Percentiles rank a stretch among this genome's conserved stretches.
Conservation (phyloP, 2,888 invertebrate species). For the Cryptophagus acutangulus region DNA sequence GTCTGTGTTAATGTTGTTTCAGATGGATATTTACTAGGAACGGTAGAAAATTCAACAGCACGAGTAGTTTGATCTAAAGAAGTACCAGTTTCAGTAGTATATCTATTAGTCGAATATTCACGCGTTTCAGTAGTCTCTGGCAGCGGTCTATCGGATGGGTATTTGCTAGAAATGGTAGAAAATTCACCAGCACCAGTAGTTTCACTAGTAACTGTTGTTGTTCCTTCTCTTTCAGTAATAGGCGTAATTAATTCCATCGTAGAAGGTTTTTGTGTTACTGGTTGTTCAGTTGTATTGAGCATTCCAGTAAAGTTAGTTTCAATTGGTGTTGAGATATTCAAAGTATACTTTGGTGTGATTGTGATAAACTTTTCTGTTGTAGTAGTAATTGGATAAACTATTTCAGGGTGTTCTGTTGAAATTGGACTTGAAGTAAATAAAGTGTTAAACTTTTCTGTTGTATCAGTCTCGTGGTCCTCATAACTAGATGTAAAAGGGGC, state of each 20-base stretch:
- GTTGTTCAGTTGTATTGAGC: background rate
- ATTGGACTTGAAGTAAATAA: background rate
- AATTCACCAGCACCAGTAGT: no score
- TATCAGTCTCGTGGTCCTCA: conserved; percentile 9
- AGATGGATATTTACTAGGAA: no score
- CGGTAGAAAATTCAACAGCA: no score
- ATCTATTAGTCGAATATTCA: no score
- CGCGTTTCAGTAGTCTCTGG: no score
- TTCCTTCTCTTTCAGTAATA: no score
- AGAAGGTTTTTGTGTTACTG: no score
- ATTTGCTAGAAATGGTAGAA: no score
- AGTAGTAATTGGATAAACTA: conserved; percentile 28
- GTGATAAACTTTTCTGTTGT: conserved; percentile 29
- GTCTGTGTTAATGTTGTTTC: no score
- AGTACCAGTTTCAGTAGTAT: no score
- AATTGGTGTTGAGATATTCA: conserved; percentile 9
- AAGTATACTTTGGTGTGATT: conserved; percentile 27
- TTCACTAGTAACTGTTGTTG: background rate
- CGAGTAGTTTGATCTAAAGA: no score
- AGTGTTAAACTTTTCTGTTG: background rate
- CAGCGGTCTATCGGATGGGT: no score
- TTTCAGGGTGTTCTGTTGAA: conserved; percentile 23
- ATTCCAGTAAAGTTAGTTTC: background rate
- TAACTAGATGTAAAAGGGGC: conserved; percentile 8
- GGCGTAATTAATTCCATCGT: background rate